phyloP scores from a whole-genome alignment of 2,888 invertebrate genomes.

The Abscondita cerata region DNA sequence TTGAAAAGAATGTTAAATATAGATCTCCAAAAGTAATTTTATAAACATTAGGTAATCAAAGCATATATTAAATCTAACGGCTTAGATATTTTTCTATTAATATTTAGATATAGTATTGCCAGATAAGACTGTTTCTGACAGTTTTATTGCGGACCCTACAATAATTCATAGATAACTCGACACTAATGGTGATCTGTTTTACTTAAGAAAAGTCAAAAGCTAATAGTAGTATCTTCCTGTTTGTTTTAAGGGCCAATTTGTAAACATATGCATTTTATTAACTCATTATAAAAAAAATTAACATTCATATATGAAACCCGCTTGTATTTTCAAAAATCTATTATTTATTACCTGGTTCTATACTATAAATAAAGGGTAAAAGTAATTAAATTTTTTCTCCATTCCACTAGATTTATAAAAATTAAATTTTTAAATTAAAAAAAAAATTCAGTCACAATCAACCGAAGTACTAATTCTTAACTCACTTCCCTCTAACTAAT shows the following conservation, averaged over 20 bases:
- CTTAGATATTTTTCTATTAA: conserved; percentile 28
- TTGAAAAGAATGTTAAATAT: conserved; percentile 11
- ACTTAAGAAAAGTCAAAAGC: conserved; percentile 47
- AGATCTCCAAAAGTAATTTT: conserved; percentile 5
- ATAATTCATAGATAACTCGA: conserved; percentile 48
- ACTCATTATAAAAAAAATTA: conserved; percentile 46
- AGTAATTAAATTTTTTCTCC: conserved; percentile 15
- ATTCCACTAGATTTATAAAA: neutral
- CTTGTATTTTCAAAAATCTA: conserved; percentile 15
- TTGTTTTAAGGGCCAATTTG: conserved; percentile 46
- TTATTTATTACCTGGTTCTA: conserved; percentile 9
- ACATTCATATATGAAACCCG: conserved; percentile 19
- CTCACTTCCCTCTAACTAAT: conserved; percentile 12
- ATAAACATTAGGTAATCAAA: conserved; percentile 7
- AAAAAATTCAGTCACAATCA: conserved; percentile 2
- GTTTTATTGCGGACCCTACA: conserved; percentile 36
- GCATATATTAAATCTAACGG: conserved; percentile 18
- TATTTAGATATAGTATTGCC: conserved; percentile 26
- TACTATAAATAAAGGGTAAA: conserved; percentile 24
- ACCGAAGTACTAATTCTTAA: conserved; percentile 14
- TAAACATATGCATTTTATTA: conserved; percentile 51
- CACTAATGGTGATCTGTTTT: conserved; percentile 47
- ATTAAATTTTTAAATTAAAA: neutral
- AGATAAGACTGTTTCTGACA: conserved; percentile 31
- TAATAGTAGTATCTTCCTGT: conserved; percentile 53